Conservation (phyloP, 2,113 vertebrate species). For the Cairina moschata region DNA sequence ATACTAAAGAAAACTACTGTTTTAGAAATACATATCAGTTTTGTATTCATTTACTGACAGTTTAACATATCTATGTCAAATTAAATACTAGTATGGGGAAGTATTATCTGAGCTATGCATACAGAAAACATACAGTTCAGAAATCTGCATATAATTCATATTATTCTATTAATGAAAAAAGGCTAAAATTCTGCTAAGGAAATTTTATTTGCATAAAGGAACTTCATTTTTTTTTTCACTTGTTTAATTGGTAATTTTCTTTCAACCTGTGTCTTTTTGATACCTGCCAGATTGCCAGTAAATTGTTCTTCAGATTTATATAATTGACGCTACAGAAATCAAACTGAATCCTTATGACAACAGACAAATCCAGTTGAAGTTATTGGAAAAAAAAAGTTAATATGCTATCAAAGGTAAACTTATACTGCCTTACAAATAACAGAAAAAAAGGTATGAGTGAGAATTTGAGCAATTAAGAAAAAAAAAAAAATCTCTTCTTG, state of each 20-base stretch:
- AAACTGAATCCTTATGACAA: neutral
- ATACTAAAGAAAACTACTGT: neutral
- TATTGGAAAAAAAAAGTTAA: neutral
- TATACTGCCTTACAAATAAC: neutral
- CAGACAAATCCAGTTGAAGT: neutral
- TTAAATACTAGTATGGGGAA: neutral
- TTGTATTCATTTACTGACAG: neutral
- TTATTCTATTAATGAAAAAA: neutral
- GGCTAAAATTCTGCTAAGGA: neutral
- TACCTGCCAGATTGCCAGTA: neutral
- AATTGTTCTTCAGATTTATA: neutral
- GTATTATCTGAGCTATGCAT: neutral
- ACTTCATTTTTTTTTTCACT: neutral
- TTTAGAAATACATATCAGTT: neutral
- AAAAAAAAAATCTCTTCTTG: neutral
- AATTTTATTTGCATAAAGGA: neutral
- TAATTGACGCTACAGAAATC: neutral
- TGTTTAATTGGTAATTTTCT: neutral
- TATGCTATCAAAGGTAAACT: neutral
- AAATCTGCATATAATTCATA: neutral
- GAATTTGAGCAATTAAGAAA: neutral
- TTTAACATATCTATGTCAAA: neutral
- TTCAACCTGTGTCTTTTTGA: neutral
- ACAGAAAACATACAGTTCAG: neutral
- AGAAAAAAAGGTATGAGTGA: neutral